These are phyloP conservation scores for Prionailurus bengalensis DNA, from an alignment of 2,113 vertebrate species.

Conservation along the genomic window DNA sequence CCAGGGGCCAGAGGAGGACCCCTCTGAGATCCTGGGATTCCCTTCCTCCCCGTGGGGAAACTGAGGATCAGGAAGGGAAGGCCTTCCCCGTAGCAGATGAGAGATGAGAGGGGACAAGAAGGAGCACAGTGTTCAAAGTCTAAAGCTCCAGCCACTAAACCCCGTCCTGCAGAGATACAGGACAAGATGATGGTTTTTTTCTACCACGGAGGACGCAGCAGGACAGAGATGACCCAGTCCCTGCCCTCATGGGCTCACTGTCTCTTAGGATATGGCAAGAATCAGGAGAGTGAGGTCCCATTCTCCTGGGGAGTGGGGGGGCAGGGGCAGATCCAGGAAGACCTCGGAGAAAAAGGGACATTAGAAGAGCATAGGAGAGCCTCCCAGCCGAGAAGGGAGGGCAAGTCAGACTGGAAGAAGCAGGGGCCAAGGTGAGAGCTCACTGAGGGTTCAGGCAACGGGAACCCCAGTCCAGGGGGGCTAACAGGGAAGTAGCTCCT, in stretches of 20 bases:
- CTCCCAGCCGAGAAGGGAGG: background rate
- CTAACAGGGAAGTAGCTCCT: background rate
- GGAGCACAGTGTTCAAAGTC: background rate
- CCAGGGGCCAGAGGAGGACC: background rate
- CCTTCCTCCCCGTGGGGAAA: background rate
- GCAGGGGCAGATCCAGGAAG: background rate
- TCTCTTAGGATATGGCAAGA: background rate
- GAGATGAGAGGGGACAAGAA: background rate
- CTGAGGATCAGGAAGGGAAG: background rate
- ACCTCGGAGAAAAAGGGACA: background rate
- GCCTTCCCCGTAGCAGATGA: background rate
- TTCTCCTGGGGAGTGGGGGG: background rate
- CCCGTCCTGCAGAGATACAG: background rate
- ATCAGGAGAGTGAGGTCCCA: background rate
- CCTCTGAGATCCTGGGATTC: background rate
- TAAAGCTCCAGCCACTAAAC: background rate
- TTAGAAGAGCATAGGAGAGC: background rate
- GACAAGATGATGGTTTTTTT: background rate
- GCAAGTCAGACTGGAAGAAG: background rate
- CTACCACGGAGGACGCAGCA: too few relatives aligned
- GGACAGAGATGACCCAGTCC: background rate
- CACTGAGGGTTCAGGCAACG: background rate
- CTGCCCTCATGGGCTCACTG: background rate
- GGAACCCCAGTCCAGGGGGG: background rate
- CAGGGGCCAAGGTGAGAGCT: background rate